Percentiles rank a stretch among this genome's conserved stretches.
These are phyloP conservation scores for Aurelia sp. DNA, from an alignment of 30 jellyfish, hydroid and myxozoan genomes.

Conservation along the genomic window DNA sequence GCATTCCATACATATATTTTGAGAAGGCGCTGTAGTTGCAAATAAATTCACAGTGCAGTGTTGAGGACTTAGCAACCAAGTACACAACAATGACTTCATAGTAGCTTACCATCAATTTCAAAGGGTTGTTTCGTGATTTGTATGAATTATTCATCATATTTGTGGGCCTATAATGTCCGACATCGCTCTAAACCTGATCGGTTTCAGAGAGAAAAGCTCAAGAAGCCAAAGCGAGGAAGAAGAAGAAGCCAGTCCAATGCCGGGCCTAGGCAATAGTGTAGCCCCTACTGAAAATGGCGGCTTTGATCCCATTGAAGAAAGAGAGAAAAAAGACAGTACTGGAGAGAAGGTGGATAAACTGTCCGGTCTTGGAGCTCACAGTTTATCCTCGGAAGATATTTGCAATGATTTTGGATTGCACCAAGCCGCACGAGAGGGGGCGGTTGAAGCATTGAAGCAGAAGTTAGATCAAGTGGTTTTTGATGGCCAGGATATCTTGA, in stretches of 20 bases:
- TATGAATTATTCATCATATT: no score
- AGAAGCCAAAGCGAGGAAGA: slow-evolving; percentile 8
- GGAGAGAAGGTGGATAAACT: slow-evolving; percentile 3
- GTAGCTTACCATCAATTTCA: no score
- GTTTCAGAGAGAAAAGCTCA: slow-evolving; percentile 11
- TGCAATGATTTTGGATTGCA: slow-evolving; percentile 68
- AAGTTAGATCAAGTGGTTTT: slow-evolving; percentile 21
- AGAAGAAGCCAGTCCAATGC: slow-evolving; percentile 1
- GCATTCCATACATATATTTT: no score
- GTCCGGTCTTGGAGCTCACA: slow-evolving; percentile 33
- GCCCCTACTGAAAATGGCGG: slow-evolving; percentile 19
- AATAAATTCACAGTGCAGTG: no score
- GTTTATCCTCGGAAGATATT: slow-evolving; percentile 30
- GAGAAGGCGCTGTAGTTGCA: no score
- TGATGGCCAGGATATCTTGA: slow-evolving; percentile 57
- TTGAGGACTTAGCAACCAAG: no score
- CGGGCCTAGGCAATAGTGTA: neutral
- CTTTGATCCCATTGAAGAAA: neutral
- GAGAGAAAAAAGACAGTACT: slow-evolving; percentile 14
- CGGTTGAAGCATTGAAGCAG: slow-evolving; percentile 48
- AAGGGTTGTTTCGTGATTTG: no score
- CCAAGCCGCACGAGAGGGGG: slow-evolving; percentile 95
- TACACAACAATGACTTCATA: no score
- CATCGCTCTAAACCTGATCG: slow-evolving; percentile 23
- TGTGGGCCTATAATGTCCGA: slow-evolving; percentile 17